Percentiles rank a stretch among this genome's conserved stretches.
These are phyloP conservation scores for Rhorus exstirpatorius DNA, from an alignment of 2,888 invertebrate species.

Conservation along the genomic window DNA sequence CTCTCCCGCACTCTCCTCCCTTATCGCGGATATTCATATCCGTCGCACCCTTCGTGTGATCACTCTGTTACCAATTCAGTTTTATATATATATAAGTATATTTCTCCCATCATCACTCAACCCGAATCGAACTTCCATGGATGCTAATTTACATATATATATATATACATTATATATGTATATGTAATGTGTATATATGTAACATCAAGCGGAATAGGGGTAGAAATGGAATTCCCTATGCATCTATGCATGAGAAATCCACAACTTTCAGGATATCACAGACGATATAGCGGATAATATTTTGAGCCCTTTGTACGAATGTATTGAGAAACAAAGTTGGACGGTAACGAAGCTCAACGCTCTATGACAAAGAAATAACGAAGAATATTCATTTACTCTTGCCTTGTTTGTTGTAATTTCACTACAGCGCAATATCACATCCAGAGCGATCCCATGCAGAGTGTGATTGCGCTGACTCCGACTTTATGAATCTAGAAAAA, in stretches of 20 bases:
- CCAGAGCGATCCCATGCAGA: no score
- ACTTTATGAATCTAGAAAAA: no score
- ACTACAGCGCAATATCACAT: no score
- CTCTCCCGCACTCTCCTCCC: conserved; percentile 1
- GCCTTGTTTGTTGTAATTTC: no score
- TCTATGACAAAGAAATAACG: neutral
- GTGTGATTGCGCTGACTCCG: no score
- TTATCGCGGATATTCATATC: conserved; percentile 78
- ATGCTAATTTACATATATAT: neutral
- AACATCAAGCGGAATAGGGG: neutral
- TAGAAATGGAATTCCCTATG: neutral
- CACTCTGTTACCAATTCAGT: conserved; percentile 48
- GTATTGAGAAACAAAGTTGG: no score
- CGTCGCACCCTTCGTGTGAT: conserved; percentile 61
- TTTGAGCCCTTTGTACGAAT: no score
- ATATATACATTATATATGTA: neutral
- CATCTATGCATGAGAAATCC: neutral
- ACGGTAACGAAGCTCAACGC: no score
- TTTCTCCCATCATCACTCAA: neutral
- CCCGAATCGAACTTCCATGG: neutral
- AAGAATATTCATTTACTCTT: no score
- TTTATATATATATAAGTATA: conserved; percentile 15
- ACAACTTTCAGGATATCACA: neutral
- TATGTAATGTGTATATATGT: no score
- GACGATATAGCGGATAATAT: no score